A percentile compares a stretch with the other conserved stretches of the same genome.
phyloP scores from a whole-genome alignment of 1,140 invertebrate species.

The Pseudoatta argentina region DNA sequence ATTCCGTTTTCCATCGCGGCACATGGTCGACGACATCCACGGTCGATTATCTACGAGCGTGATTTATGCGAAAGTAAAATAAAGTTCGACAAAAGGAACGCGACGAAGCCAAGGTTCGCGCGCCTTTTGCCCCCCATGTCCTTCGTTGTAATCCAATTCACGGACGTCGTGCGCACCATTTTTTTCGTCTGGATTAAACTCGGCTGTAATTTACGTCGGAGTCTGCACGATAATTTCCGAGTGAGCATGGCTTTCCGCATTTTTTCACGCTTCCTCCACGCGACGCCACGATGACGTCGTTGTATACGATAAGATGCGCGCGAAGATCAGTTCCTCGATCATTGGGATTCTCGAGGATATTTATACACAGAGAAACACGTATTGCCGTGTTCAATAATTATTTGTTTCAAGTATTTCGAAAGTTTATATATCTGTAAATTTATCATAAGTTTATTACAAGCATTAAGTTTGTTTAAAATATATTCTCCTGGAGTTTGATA shows the following conservation, averaged over 20 bases:
- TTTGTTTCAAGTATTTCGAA: no score
- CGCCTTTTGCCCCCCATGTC: constrained; percentile 21
- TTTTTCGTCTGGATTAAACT: constrained; percentile 55
- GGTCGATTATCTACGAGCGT: constrained; percentile 9
- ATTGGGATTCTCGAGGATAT: not conserved
- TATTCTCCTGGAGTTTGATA: no score
- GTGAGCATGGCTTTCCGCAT: not conserved
- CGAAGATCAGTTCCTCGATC: not conserved
- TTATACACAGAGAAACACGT: no score
- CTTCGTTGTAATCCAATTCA: constrained; percentile 65
- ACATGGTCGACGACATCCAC: constrained; percentile 8
- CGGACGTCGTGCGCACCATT: constrained; percentile 52
- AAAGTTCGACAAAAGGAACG: constrained; percentile 27
- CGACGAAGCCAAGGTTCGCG: not conserved
- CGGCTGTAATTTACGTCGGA: constrained; percentile 62
- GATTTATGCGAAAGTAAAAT: constrained; percentile 23
- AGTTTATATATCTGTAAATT: no score
- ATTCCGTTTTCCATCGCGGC: constrained; percentile 17
- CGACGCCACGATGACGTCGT: not conserved
- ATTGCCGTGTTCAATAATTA: no score
- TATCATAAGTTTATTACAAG: no score
- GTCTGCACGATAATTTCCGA: not conserved
- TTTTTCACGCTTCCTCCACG: not conserved
- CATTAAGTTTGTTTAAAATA: no score
- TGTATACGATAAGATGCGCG: not conserved